These are phyloP conservation scores for Parazoanthus swiftii DNA, from an alignment of 92 coral and sea anemone species.

Conservation along the genomic window DNA sequence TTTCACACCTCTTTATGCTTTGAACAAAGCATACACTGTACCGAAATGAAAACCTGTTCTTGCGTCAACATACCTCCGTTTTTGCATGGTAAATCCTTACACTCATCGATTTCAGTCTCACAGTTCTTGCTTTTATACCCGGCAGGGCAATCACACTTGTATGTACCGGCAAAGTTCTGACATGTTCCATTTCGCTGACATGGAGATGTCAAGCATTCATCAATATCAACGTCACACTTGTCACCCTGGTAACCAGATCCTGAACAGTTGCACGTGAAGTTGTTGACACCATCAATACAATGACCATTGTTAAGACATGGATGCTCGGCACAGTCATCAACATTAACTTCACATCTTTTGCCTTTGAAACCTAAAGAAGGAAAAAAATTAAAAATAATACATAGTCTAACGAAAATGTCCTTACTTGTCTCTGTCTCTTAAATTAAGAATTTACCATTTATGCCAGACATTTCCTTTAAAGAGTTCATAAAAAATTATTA, in stretches of 20 bases:
- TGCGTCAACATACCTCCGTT: slow-evolving; percentile 71
- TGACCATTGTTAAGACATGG: slow-evolving; percentile 56
- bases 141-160: slow-evolving; percentile 63
- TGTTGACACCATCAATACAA: slow-evolving; percentile 44
- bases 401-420: neutral
- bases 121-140: slow-evolving; percentile 86
- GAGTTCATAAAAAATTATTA: too few relatives aligned
- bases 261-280: slow-evolving; percentile 47
- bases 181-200: slow-evolving; percentile 77
- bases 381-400: too few relatives aligned
- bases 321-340: slow-evolving; percentile 73
- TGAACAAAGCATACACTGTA: neutral
- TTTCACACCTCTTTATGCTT: neutral
- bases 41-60: neutral
- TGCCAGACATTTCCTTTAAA: too few relatives aligned
- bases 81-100: slow-evolving; percentile 69
- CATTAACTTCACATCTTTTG: slow-evolving; percentile 64
- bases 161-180: slow-evolving; percentile 70
- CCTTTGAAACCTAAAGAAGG: slow-evolving; percentile 75
- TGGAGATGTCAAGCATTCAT: slow-evolving; percentile 55
- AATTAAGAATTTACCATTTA: neutral
- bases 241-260: slow-evolving; percentile 58
- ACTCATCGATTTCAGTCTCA: slow-evolving; percentile 75
- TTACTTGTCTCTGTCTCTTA: too few relatives aligned
- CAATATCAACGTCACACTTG: slow-evolving; percentile 36